Base-by-base conservation (phyloP, 2,113 vertebrate species). In the Empidonax traillii region DNA sequence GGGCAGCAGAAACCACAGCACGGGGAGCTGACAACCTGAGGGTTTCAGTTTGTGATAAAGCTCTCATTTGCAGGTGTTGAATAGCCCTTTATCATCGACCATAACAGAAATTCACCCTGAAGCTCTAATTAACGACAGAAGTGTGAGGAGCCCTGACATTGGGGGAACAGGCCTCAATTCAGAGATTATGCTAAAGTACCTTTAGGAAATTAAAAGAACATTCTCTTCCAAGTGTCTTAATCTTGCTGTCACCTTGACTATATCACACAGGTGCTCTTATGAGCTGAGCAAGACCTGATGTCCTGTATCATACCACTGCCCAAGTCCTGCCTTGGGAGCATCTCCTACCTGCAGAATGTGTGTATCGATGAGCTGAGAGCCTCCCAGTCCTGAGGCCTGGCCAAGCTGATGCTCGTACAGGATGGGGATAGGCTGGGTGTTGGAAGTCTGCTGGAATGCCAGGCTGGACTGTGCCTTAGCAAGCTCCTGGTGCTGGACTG, bases 361-460 rank as follows among this genome's bases (percentile, higher is more conserved):
- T 9, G 99, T 99, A 78, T 99, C 99, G 30, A 99, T 99, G 55
- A 99, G 98, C 93, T 99, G 99, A 67, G 99, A 99, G 81, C 98
- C 98, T 37, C 99, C 99, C 73, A 99, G 98, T 49, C 99, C 99
- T 16, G 99, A 99, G 5, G 99, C 98, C 93, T 99, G 99, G 67
- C 99, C 98, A 46, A 99, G 98, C 71, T 99, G 99, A 7, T 99
- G 99, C 71, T 99, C 99, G 6, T 99, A 99, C 35, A 99, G 95
- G 80, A 99, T 99, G n/a, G 99, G 99, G 97, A 99, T 99, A 84
- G 99, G 99, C 43, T 99, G 99, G 21, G 99, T 98, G 41, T 97
- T 99, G 56, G 99, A 99, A n/a, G 98, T 99, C 91, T 99, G 99
- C 52, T 99, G 99, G 96, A 99, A 99, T 8, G 99, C 99, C 95